Base-by-base conservation (phyloP, 2,888 invertebrate genomes). In the Caenorhabditis sinica region DNA sequence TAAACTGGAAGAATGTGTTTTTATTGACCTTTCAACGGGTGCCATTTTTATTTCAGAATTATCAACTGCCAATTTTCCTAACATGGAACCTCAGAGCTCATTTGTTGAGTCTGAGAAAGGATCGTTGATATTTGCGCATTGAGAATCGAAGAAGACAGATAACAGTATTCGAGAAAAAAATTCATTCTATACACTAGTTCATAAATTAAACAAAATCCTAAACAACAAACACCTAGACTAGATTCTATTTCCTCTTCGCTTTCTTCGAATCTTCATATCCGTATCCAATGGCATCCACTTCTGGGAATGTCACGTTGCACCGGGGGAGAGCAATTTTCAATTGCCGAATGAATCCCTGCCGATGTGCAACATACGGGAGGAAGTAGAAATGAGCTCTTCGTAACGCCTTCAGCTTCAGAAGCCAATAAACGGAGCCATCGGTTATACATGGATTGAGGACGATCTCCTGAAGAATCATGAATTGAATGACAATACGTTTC, bases 251-350 rank as follows among this genome's bases (percentile, higher is more conserved):
- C 49, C 69, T 15, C 60, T 60, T 69, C 63, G 60, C 53, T 58
- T 71, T 82, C 71, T 72, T 77, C 73, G 81, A 53, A 33, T 82
- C 85, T 28, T 89, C 87, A 74, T 91, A 90, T n/a, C 91, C 91
- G 68, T 86, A 90, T 49, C 91, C 91, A 51, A 91, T 84, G 15
- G 60, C 73, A 56, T 85, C 83, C 25, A 85, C 81, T 71, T 91
- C 91, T 6, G 91, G 91, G 74, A 91, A 91, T 23, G 91, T 90
- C 11, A 90, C 85, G 25, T 85, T 77, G 36, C 90, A 90, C n/a
- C 79, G 74, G 9, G 91, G 91, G 17, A 91, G 85, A n/a, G 89
- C 85, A 13, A 89, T 61, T 73, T 88, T 89, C 40, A 91, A 30
- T 33, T 91, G 89, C 17, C 91, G 82, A 9, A 91, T 43, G 68